Conservation (phyloP, 2,888 invertebrate species). For the Syrphus vitripennis region DNA sequence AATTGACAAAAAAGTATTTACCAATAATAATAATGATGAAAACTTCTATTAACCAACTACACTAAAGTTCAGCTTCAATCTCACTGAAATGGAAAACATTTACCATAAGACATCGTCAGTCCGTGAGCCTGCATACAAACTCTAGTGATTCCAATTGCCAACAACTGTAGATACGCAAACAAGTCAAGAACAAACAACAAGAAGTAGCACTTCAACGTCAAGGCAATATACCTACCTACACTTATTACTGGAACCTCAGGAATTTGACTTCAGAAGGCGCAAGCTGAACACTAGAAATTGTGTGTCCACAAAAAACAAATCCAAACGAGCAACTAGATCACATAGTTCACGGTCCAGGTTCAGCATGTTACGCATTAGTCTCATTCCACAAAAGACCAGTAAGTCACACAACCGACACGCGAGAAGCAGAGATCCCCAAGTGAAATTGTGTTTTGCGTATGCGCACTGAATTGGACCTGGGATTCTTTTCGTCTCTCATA, state of each 20-base stretch:
- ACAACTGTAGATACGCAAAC: not conserved
- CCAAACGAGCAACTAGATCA: constrained; percentile 62
- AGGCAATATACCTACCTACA: constrained; percentile 16
- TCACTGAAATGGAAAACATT: not conserved
- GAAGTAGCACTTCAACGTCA: constrained; percentile 57
- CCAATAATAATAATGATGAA: no score
- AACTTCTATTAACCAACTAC: not conserved
- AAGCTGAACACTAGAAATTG: constrained; percentile 64
- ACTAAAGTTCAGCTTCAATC: not conserved
- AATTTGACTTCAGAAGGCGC: constrained; percentile 53
- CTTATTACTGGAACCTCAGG: constrained; percentile 37
- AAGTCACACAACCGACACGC: constrained; percentile 61
- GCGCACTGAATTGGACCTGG: constrained; percentile 15
- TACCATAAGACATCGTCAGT: not conserved
- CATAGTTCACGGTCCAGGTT: constrained; percentile 68
- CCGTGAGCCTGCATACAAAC: not conserved
- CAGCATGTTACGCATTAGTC: constrained; percentile 66
- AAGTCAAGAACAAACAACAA: constrained; percentile 33
- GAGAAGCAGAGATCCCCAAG: not conserved
- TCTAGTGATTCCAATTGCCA: constrained; percentile 17
- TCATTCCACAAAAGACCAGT: constrained; percentile 64
- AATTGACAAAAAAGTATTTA: no score
- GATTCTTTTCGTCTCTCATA: constrained; percentile 21
- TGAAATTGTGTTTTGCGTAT: constrained; percentile 43
- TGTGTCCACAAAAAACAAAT: constrained; percentile 36